Evolutionary conservation across 2,888 invertebrate genomes (phyloP).

Genomic region (Nymphalis polychloros): DNA sequence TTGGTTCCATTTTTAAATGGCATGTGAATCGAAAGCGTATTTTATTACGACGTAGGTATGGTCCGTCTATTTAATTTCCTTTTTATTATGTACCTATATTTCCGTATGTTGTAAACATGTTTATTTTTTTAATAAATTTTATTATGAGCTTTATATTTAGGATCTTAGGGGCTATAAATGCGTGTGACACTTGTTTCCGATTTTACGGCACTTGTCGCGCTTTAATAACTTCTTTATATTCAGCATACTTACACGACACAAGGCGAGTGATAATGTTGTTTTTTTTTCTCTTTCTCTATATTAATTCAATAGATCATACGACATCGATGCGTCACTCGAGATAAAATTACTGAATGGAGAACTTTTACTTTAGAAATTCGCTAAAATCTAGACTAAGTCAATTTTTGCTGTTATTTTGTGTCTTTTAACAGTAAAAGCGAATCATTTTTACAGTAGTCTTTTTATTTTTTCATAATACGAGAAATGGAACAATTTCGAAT

Average conservation of each 20-base stretch:
- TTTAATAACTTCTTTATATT: slow-evolving; percentile 24
- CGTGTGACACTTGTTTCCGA: background rate
- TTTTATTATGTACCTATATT: slow-evolving; percentile 3
- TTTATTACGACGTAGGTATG: slow-evolving; percentile 14
- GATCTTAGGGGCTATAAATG: background rate
- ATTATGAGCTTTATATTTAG: background rate
- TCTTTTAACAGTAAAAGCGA: slow-evolving; percentile 1
- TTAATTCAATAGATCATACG: slow-evolving; percentile 20
- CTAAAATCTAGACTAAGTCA: slow-evolving; percentile 28
- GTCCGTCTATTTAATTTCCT: slow-evolving; percentile 15
- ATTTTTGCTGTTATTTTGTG: slow-evolving; percentile 20
- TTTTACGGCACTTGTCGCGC: slow-evolving; percentile 15
- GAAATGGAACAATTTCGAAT: background rate
- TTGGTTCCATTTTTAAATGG: slow-evolving; percentile 22
- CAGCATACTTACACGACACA: slow-evolving; percentile 31
- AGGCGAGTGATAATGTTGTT: slow-evolving; percentile 22
- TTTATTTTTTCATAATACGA: background rate
- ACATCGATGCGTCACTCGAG: slow-evolving; percentile 27
- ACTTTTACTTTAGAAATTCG: slow-evolving; percentile 39
- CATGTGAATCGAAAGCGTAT: slow-evolving; percentile 19
- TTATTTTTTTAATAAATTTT: background rate
- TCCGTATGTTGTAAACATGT: background rate
- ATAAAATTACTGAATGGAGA: slow-evolving; percentile 28
- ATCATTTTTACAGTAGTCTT: slow-evolving; percentile 11
- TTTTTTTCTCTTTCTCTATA: background rate